These are phyloP conservation scores for Acanthis flammea DNA, from an alignment of 2,797 vertebrate species.

Conservation along the genomic window DNA sequence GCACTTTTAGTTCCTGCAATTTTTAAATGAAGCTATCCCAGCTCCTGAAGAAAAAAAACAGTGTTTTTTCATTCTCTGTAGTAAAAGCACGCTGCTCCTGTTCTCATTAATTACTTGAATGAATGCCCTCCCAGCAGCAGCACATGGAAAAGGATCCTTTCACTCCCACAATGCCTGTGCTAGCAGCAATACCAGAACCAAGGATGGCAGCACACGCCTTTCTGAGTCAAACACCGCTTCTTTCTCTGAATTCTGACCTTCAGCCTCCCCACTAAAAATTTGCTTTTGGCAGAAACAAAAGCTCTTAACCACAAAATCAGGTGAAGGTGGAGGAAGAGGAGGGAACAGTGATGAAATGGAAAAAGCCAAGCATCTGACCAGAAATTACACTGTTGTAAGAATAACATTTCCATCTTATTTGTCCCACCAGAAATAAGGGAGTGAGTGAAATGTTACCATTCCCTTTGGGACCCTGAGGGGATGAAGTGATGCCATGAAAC, in stretches of 20 bases:
- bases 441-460: background rate
- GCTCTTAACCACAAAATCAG: conserved; percentile 19
- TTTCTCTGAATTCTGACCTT: conserved; percentile 32
- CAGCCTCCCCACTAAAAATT: conserved; percentile 39
- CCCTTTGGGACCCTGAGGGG: background rate
- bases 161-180: background rate
- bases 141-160: background rate
- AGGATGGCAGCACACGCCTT: background rate
- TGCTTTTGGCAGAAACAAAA: conserved; percentile 60
- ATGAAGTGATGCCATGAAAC: background rate
- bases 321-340: background rate
- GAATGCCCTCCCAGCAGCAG: background rate
- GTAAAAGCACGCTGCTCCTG: background rate
- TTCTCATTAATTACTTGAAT: background rate
- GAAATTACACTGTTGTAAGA: conserved; percentile 19
- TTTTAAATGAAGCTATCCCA: background rate
- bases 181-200: background rate
- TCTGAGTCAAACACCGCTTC: background rate
- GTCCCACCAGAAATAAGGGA: conserved; percentile 37
- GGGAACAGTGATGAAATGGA: conserved; percentile 29
- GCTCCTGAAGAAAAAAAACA: background rate
- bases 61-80: background rate
- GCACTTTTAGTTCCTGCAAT: background rate
- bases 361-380: conserved; percentile 52
- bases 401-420: conserved; percentile 47